These are phyloP conservation scores for Luidia sarsii DNA, from an alignment of 53 echinoderm and acorn worm species.

Conservation along the genomic window DNA sequence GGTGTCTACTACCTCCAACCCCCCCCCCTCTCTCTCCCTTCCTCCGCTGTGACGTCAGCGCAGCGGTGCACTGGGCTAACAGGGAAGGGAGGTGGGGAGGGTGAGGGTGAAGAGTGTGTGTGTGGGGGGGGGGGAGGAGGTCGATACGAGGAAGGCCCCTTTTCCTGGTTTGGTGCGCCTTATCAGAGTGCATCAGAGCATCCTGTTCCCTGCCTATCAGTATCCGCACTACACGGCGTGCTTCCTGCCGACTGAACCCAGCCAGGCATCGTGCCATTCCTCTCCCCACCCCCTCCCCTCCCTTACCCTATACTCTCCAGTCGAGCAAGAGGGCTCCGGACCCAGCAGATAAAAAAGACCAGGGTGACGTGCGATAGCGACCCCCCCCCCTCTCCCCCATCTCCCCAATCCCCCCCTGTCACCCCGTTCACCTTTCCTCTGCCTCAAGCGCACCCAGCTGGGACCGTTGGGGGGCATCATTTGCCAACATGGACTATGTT, in stretches of 20 bases:
- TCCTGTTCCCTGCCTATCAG: conserved; percentile 57
- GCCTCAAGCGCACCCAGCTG: no score
- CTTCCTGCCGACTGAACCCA: conserved; percentile 41
- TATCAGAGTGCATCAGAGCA: conserved; percentile 67
- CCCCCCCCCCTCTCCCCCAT: no score
- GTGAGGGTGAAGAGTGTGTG: conserved; percentile 16
- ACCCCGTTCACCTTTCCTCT: no score
- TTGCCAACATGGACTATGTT: no score
- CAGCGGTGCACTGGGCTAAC: conserved; percentile 1
- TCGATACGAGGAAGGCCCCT: conserved; percentile 35
- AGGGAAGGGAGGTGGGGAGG: background rate
- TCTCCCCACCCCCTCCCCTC: background rate
- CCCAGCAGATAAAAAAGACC: no score
- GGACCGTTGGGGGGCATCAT: no score
- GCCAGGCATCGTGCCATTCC: conserved; percentile 16
- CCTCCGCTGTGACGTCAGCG: conserved; percentile 26
- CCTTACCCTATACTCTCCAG: no score
- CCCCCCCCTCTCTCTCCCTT: background rate
- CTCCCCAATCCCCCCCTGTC: no score
- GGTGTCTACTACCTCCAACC: no score
- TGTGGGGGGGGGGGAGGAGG: conserved; percentile 24
- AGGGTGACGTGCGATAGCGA: no score
- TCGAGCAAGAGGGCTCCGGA: no score
- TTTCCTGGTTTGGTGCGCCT: conserved; percentile 36
- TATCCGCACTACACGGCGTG: conserved; percentile 59